These are phyloP conservation scores for Microtus montanus DNA, from an alignment of 2,113 vertebrate species.

Conservation along the genomic window DNA sequence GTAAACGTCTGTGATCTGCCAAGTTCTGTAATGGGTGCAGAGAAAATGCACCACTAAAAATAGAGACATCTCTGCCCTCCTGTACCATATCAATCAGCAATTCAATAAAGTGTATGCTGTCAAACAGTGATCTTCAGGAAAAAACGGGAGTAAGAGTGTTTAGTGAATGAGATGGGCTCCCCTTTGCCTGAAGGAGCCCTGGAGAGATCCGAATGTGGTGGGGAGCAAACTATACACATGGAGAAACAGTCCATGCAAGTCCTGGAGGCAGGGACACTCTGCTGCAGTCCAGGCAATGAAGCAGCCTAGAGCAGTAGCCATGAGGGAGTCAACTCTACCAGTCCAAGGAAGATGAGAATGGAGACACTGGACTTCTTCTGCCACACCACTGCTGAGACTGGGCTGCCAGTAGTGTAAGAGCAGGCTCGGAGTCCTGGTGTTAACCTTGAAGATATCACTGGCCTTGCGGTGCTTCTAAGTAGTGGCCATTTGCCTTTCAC, in stretches of 20 bases:
- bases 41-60: background rate
- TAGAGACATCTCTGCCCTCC: conserved; percentile 9
- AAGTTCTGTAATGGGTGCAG: background rate
- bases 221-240: no score
- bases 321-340: background rate
- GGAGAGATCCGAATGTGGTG: background rate
- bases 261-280: background rate
- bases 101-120: background rate
- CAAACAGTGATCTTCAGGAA: background rate
- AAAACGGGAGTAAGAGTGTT: background rate
- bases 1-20: background rate
- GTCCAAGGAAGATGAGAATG: background rate
- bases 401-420: fast-evolving
- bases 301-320: background rate
- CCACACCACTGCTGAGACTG: no score
- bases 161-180: background rate
- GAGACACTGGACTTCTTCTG: fast-evolving
- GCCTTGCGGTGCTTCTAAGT: background rate
- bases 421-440: background rate
- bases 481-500: no score
- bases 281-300: background rate
- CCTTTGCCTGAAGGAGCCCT: background rate
- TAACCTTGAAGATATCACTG: background rate
- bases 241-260: background rate
- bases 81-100: background rate